These are phyloP conservation scores for Natator depressus DNA, from an alignment of 2,113 vertebrate genomes.

Conservation along the genomic window DNA sequence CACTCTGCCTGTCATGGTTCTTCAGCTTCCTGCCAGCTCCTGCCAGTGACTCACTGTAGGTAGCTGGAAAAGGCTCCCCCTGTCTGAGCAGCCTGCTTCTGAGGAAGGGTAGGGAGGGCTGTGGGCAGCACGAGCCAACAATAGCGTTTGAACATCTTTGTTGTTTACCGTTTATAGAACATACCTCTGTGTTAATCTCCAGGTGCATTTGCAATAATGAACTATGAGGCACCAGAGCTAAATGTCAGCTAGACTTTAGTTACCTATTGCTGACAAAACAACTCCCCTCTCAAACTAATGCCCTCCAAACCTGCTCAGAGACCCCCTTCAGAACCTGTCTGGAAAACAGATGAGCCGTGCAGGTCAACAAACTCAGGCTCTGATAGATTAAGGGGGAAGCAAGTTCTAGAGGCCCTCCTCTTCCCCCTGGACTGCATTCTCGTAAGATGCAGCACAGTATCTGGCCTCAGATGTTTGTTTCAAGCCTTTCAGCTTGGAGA, in stretches of 20 bases:
- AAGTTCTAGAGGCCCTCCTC: background rate
- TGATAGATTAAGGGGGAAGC: background rate
- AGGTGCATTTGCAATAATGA: background rate
- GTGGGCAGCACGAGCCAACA: background rate
- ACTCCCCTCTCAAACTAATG: background rate
- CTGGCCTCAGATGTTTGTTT: background rate
- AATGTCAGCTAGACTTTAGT: background rate
- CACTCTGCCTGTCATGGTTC: background rate
- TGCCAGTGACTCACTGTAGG: accelerated
- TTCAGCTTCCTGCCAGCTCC: background rate
- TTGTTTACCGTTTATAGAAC: background rate
- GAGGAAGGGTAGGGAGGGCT: background rate
- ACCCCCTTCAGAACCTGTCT: background rate
- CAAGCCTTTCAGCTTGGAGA: background rate
- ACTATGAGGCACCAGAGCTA: background rate
- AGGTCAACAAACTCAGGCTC: background rate
- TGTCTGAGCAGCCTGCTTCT: background rate
- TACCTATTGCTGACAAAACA: background rate
- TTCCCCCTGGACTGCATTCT: background rate
- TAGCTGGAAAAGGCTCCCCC: background rate
- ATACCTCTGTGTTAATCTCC: background rate
- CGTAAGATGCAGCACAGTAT: background rate
- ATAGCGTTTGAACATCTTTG: background rate
- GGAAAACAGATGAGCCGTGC: background rate
- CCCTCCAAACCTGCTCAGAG: background rate